Conservation (phyloP, 2,797 vertebrate genomes). For the Enteromius treurensis region DNA sequence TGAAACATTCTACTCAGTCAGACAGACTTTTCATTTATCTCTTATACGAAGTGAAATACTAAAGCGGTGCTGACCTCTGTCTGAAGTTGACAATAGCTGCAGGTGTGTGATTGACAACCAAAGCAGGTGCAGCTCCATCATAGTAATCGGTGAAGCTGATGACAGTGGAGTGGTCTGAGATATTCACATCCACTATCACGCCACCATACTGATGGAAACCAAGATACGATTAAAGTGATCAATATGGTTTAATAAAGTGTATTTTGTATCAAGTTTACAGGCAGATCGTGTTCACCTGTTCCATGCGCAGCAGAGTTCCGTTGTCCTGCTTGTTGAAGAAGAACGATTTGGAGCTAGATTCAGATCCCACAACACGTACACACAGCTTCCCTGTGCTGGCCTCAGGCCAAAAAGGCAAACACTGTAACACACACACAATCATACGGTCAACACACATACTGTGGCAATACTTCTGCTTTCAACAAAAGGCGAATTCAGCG, state of each 20-base stretch:
- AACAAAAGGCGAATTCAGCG: constrained; percentile 53
- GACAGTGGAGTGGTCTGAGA: constrained; percentile 85
- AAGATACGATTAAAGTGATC: constrained; percentile 3
- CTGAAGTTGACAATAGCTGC: constrained; percentile 79
- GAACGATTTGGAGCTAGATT: constrained; percentile 85
- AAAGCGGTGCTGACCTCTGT: constrained; percentile 83
- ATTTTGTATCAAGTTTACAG: background rate
- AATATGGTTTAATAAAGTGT: background rate
- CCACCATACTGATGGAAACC: constrained; percentile 80
- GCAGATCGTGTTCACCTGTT: constrained; percentile 77
- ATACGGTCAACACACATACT: constrained; percentile 26
- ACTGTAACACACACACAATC: constrained; percentile 74
- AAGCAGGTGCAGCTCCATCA: constrained; percentile 89
- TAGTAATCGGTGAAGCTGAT: constrained; percentile 91
- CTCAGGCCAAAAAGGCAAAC: constrained; percentile 94
- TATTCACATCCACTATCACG: constrained; percentile 87
- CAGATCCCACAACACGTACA: constrained; percentile 85
- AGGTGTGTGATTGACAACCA: constrained; percentile 91
- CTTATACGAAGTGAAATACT: background rate
- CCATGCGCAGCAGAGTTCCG: constrained; percentile 88
- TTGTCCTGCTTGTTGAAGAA: constrained; percentile 88
- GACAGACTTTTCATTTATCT: background rate
- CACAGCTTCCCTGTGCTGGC: constrained; percentile 84
- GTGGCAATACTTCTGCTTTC: background rate
- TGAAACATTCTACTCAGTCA: background rate